Percentiles rank a stretch among this genome's conserved stretches.
Conservation (phyloP, 2,888 invertebrate genomes). For the Netelia virgata region DNA sequence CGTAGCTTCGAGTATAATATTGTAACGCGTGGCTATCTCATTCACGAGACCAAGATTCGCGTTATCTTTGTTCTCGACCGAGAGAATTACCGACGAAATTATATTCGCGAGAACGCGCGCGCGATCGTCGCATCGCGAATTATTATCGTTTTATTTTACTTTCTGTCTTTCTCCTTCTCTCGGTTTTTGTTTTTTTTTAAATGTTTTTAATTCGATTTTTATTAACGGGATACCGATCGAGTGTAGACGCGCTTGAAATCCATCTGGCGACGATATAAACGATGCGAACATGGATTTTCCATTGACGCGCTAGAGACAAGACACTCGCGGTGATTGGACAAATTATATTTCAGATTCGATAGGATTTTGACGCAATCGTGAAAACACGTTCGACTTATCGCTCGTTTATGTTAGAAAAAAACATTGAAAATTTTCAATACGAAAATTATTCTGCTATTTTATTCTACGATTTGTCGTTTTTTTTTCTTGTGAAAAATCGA, state of each 20-base stretch:
- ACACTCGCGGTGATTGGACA: not conserved
- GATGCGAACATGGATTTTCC: conserved; percentile 8
- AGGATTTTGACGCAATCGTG: too few relatives aligned
- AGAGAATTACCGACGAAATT: conserved; percentile 34
- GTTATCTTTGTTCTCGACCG: conserved; percentile 43
- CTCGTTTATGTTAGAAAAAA: too few relatives aligned
- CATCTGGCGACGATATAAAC: not conserved
- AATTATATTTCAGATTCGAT: not conserved
- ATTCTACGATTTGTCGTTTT: too few relatives aligned
- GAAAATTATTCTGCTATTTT: too few relatives aligned
- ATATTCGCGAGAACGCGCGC: conserved; percentile 30
- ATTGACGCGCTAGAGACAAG: not conserved
- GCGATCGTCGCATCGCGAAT: conserved; percentile 28
- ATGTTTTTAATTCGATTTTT: not conserved
- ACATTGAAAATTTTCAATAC: too few relatives aligned
- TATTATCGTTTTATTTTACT: not conserved
- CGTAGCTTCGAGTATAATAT: not conserved
- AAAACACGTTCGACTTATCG: too few relatives aligned
- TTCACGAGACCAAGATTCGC: conserved; percentile 47
- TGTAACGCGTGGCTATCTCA: conserved; percentile 32
- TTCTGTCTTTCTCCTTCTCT: too few relatives aligned
- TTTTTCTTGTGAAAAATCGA: too few relatives aligned
- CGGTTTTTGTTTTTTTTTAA: not conserved
- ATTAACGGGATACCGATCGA: not conserved
- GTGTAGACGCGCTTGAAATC: not conserved